phyloP scores from a whole-genome alignment of 2,888 invertebrate genomes.

The Spilarctia lutea region DNA sequence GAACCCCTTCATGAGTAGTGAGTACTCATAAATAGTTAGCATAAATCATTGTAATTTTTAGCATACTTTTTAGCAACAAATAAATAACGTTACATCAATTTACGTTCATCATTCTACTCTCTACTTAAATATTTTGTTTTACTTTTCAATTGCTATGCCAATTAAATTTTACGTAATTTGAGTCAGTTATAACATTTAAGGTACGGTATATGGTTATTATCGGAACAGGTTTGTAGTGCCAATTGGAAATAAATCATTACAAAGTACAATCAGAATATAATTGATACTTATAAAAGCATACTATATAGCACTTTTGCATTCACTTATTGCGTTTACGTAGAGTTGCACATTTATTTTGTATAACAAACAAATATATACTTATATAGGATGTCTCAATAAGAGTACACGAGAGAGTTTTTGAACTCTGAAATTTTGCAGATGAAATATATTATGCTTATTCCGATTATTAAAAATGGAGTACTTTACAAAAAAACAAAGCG shows the following conservation, averaged over 20 bases:
- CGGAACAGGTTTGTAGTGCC: constrained; percentile 41
- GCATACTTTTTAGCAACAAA: no score
- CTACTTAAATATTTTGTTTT: constrained; percentile 26
- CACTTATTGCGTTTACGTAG: constrained; percentile 23
- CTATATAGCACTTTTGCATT: constrained; percentile 19
- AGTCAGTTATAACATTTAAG: constrained; percentile 54
- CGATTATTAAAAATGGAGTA: no score
- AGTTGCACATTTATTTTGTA: constrained; percentile 31
- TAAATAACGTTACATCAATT: no score
- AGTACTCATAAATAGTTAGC: no score
- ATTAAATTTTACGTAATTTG: constrained; percentile 65
- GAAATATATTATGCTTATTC: no score
- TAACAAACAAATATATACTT: background rate
- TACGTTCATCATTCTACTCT: constrained; percentile 8
- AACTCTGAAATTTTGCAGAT: no score
- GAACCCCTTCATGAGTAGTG: no score
- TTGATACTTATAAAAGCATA: constrained; percentile 29
- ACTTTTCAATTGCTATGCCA: constrained; percentile 54
- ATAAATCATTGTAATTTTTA: no score
- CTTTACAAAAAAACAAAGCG: no score
- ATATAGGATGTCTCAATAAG: no score
- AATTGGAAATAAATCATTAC: constrained; percentile 24
- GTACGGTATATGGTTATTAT: constrained; percentile 50
- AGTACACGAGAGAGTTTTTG: no score
- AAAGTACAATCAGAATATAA: constrained; percentile 40